phyloP scores from a whole-genome alignment of 2,113 vertebrate species.

The Trinectes maculatus region DNA sequence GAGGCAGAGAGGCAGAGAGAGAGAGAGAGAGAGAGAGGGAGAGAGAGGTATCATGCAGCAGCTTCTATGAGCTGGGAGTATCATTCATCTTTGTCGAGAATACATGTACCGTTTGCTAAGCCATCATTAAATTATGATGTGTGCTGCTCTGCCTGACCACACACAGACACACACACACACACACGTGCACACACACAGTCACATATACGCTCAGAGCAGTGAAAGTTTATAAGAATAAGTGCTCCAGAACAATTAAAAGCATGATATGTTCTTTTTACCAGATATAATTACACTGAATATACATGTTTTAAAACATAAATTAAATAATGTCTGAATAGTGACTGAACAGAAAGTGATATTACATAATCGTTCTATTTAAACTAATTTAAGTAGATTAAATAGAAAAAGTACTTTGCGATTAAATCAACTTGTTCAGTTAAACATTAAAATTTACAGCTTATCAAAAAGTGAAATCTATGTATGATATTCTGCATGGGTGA shows the following conservation, averaged over 20 bases:
- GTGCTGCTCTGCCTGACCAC: conserved; percentile 45
- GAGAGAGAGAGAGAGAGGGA: conserved; percentile 27
- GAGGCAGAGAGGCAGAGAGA: conserved; percentile 2
- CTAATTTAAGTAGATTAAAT: no score
- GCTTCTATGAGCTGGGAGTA: conserved; percentile 47
- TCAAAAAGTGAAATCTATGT: no score
- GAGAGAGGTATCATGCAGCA: conserved; percentile 33
- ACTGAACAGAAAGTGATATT: background rate
- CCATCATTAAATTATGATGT: conserved; percentile 72
- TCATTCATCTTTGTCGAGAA: conserved; percentile 75
- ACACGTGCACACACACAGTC: conserved; percentile 5
- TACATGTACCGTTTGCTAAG: conserved; percentile 67
- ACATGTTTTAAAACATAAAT: conserved; percentile 5
- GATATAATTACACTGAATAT: conserved; percentile 1
- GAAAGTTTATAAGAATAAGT: background rate
- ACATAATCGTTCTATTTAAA: background rate
- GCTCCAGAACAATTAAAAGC: conserved; percentile 15
- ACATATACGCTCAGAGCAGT: background rate
- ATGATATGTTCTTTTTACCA: conserved; percentile 1
- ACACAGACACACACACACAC: conserved; percentile 24
- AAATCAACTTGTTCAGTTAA: no score
- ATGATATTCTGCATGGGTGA: no score
- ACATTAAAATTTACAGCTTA: no score
- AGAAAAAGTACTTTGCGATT: no score
- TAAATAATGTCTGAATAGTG: conserved; percentile 5